Base-by-base conservation (phyloP, 2,797 vertebrate species). In the Miichthys miiuy region DNA sequence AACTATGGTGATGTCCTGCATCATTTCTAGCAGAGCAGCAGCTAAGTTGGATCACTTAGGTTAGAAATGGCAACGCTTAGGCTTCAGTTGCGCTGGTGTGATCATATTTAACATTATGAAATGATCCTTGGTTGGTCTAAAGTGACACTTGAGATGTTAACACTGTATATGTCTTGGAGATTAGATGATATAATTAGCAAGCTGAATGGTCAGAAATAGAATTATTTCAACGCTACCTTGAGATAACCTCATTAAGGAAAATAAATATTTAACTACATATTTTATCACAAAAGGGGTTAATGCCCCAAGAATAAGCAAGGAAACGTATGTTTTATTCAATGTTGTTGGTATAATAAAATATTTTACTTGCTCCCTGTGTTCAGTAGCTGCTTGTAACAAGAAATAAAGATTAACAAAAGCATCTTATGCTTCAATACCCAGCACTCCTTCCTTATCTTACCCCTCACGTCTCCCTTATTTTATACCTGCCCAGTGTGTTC, bases 181-280 rank as follows among this genome's bases (percentile, higher is more conserved):
- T 18, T 25, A 12, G 25, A 23, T 20, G 34, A 38, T 62, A 34
- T 70, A 70, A 75, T 75, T 79, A 71, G 44, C 20, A 30, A 11
- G 13, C 25, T 14, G 27, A 44, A 57, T 41, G 34, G 34, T 18
- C 23, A 46, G 58, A 69, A 51, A 63, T 23, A 34, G 2, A 62
- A 50, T 9, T 18, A 25, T 21, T 67, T 38, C n/a, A 34, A 42
- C 30, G 62, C 50, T 56, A 14, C 54, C 42, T 48, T 54, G 17
- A 42, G 34, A 75, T 67, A 61, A 46, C 25, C 50, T 27, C 41
- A 65, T 60, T 67, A 51, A 21, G 18, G n/a, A 1, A 55, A 68
- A 58, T 23, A 0, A 51, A 20, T 58, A 64, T 14, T 42, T 6
- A 72, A n/a, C 5, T 38, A 38, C 34, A 9, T 38, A 38, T 38